phyloP scores from a whole-genome alignment of 1,140 invertebrate genomes.

The Trichonephila inaurata region DNA sequence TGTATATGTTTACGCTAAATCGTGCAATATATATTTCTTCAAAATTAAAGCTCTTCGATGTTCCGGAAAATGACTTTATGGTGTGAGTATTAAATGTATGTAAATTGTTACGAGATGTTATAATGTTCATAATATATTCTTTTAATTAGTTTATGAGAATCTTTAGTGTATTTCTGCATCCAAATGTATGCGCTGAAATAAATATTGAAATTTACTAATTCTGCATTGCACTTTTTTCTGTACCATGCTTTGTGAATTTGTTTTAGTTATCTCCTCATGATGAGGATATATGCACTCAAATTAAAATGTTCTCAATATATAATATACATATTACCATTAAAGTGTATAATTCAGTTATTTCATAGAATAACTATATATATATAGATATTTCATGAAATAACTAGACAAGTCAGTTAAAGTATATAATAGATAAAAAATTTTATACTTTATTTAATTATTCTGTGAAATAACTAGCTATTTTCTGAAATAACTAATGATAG shows the following conservation, averaged over 20 bases:
- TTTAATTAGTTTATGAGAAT: not conserved
- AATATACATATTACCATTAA: no score
- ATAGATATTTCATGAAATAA: no score
- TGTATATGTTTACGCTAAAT: not conserved
- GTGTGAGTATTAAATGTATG: not conserved
- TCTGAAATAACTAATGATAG: no score
- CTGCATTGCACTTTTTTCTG: not conserved
- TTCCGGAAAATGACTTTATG: not conserved
- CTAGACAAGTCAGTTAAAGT: no score
- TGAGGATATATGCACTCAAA: no score
- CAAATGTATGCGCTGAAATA: not conserved
- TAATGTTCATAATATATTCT: not conserved
- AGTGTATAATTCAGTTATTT: no score
- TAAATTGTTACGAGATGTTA: not conserved
- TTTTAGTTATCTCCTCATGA: not conserved
- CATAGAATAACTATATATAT: no score
- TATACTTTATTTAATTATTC: no score
- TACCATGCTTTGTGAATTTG: not conserved
- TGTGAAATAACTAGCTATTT: no score
- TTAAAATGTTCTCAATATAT: no score
- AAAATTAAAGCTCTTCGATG: not conserved
- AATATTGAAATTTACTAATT: not conserved
- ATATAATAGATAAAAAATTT: no score
- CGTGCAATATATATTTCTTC: not conserved
- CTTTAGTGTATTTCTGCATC: not conserved